Percentiles rank a stretch among this genome's conserved stretches.
Conservation (phyloP, 2,113 vertebrate species). For the Camarhynchus parvulus region DNA sequence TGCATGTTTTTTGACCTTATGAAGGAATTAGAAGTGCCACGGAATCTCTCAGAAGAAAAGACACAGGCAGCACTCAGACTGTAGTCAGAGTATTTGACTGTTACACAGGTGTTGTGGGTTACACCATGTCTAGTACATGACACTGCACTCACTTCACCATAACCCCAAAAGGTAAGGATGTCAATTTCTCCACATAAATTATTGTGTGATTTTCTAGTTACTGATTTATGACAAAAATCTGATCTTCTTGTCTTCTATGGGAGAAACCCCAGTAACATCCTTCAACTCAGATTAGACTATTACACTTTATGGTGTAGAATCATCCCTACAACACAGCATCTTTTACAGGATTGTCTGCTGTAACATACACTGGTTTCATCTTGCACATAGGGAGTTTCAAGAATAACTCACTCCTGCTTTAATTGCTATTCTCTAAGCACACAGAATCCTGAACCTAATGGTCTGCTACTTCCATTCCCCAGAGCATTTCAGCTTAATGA, state of each 20-base stretch:
- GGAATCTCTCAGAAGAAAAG: background rate
- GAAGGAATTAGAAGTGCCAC: background rate
- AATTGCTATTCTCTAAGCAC: background rate
- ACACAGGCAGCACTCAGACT: background rate
- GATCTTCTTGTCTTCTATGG: background rate
- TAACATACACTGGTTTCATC: background rate
- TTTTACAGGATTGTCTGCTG: background rate
- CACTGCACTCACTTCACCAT: background rate
- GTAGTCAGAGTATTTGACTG: background rate
- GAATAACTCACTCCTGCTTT: background rate
- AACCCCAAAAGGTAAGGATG: background rate
- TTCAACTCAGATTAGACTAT: background rate
- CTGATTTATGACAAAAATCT: background rate
- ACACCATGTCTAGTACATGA: background rate
- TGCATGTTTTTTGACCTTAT: background rate
- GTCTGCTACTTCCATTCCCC: background rate
- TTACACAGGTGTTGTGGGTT: background rate
- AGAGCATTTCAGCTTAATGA: background rate
- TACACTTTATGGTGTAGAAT: background rate
- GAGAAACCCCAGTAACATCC: background rate
- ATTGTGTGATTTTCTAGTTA: background rate
- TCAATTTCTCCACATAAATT: background rate
- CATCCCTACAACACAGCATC: background rate
- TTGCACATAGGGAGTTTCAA: background rate
- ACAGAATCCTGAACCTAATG: background rate